Evolutionary conservation across 1,140 invertebrate genomes (phyloP).

Genomic region (Onthophagus taurus): DNA sequence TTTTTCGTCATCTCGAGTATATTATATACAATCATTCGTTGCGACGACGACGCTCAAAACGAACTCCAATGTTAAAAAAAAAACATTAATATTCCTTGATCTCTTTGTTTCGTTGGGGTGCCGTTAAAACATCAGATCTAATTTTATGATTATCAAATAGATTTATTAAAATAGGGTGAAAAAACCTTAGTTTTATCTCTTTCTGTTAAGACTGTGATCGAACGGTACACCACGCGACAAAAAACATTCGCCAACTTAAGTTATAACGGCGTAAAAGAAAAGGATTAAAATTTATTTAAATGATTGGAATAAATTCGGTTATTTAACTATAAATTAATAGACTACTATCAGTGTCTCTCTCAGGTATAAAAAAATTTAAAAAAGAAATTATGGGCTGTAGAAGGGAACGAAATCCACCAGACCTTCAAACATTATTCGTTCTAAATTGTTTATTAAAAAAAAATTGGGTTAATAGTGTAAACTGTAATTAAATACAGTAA

Average conservation of each 20-base stretch:
- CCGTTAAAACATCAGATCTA: too few relatives aligned
- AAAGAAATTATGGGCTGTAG: too few relatives aligned
- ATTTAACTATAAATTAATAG: constrained; percentile 2
- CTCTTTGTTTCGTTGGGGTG: too few relatives aligned
- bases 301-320: not conserved
- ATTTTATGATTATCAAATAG: too few relatives aligned
- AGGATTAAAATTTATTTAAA: too few relatives aligned
- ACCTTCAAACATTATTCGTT: too few relatives aligned
- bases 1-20: constrained; percentile 18
- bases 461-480: too few relatives aligned
- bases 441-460: too few relatives aligned
- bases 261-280: not conserved
- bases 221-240: constrained; percentile 7
- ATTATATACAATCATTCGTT: constrained; percentile 14
- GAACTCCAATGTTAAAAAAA: constrained; percentile 9
- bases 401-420: too few relatives aligned
- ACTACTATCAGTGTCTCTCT: constrained; percentile 7
- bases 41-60: constrained; percentile 16
- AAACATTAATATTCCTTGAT: constrained; percentile 13
- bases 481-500: too few relatives aligned
- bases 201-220: constrained; percentile 10
- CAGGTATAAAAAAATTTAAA: constrained; percentile 7
- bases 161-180: too few relatives aligned
- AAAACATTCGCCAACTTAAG: constrained; percentile 11
- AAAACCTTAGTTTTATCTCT: too few relatives aligned